These are phyloP conservation scores for Amphiprion clarkii DNA, from an alignment of 2,797 vertebrate genomes.

Conservation along the genomic window DNA sequence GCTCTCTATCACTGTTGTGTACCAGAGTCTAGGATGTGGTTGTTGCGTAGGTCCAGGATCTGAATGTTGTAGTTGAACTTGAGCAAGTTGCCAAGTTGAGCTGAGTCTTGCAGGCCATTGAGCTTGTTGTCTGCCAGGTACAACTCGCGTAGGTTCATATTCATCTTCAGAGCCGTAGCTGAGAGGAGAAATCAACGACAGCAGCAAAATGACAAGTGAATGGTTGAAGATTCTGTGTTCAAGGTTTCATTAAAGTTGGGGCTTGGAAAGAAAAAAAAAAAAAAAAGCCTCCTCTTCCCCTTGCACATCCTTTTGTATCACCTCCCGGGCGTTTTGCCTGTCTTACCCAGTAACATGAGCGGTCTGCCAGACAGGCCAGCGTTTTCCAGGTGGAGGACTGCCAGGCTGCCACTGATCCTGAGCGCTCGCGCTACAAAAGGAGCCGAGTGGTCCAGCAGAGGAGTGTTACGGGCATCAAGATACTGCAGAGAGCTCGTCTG, in stretches of 20 bases:
- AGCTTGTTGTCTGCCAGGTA: constrained; percentile 96
- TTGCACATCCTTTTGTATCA: not conserved
- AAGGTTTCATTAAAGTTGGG: not conserved
- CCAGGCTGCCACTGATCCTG: constrained; percentile 94
- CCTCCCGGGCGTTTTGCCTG: not conserved
- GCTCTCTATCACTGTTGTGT: constrained; percentile 13
- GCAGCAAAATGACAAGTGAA: not conserved
- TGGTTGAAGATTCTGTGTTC: not conserved
- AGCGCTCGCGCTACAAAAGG: constrained; percentile 95
- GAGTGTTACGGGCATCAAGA: constrained; percentile 93
- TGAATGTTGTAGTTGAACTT: constrained; percentile 97
- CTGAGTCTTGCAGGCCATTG: constrained; percentile 94
- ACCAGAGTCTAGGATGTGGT: constrained; percentile 96
- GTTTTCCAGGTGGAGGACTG: constrained; percentile 92
- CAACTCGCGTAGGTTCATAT: constrained; percentile 93
- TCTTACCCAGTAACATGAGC: constrained; percentile 93
- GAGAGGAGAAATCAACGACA: constrained; percentile 28
- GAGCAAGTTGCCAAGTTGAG: constrained; percentile 94
- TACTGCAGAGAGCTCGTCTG: constrained; percentile 95
- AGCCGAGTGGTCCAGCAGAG: constrained; percentile 93
- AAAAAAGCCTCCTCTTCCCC: constrained; percentile 8
- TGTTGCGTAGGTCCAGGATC: constrained; percentile 94
- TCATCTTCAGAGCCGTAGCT: constrained; percentile 98
- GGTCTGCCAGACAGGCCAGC: constrained; percentile 91
- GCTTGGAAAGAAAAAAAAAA: not conserved